These are phyloP conservation scores for Drosophila repletoides DNA, from an alignment of 1,140 invertebrate species.

Conservation along the genomic window DNA sequence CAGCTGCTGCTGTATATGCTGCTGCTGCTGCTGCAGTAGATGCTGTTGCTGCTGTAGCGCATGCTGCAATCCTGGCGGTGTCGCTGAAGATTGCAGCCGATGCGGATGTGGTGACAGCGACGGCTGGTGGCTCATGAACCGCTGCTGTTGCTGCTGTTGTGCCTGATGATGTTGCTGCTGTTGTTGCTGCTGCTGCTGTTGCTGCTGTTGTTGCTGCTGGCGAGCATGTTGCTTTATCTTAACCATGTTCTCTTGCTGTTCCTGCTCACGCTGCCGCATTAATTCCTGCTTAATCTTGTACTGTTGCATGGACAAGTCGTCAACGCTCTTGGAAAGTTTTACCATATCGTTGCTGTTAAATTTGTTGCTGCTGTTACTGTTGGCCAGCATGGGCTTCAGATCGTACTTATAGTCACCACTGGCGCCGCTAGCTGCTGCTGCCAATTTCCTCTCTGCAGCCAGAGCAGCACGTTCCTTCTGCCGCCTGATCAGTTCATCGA, in stretches of 20 bases:
- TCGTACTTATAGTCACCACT: constrained; percentile 70
- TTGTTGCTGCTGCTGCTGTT: constrained; percentile 64
- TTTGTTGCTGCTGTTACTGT: constrained; percentile 57
- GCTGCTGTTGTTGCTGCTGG: constrained; percentile 65
- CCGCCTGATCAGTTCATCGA: constrained; percentile 72
- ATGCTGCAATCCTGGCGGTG: constrained; percentile 69
- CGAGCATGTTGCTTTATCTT: constrained; percentile 77
- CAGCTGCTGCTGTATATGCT: constrained; percentile 33
- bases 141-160: constrained; percentile 55
- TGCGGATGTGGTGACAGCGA: constrained; percentile 67
- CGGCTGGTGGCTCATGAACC: constrained; percentile 55
- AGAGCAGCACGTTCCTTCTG: constrained; percentile 74
- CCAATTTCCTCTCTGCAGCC: constrained; percentile 65
- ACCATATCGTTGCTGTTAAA: constrained; percentile 73
- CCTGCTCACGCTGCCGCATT: constrained; percentile 67
- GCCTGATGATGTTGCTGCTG: constrained; percentile 56
- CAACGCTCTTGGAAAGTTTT: constrained; percentile 78
- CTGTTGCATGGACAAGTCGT: constrained; percentile 75
- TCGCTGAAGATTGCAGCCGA: constrained; percentile 55
- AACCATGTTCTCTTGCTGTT: constrained; percentile 77
- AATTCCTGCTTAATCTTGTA: constrained; percentile 70
- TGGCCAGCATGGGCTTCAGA: constrained; percentile 72
- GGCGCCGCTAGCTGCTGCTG: constrained; percentile 60
- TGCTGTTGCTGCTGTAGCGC: constrained; percentile 54
- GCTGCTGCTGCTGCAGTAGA: constrained; percentile 41